Evolutionary conservation across 1,140 invertebrate genomes (phyloP), one percentile per base, ranked within the genome.

Genomic region (Drosophila carrolli): DNA sequence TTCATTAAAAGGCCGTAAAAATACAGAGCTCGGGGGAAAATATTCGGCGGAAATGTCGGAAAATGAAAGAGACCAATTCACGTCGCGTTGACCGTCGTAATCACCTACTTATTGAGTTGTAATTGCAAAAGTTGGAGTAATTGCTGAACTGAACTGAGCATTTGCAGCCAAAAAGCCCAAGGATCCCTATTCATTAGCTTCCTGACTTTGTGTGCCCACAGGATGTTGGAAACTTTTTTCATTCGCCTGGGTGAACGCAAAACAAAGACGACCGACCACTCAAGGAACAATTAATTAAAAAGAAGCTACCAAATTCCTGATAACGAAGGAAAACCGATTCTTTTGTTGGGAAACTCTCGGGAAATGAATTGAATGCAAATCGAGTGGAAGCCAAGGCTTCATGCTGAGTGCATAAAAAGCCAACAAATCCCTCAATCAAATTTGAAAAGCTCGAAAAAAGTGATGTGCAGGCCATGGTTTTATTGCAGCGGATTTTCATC

Each of bases 31-130:
- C 23, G 40, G 43, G 37, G 44, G 38, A 51, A 63, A 65, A 73
- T 73, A 73, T 79, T 79, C 54, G 51, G 16, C 13, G 46, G 43
- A 79, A 79, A 79, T 59, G 66, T 61, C 60, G 50, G 46, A 63
- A 88, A 59, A 59, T 53, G 10, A 51, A 13, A 35, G 9, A 38
- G 40, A 54, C 4, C 14, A 9, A 38, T 13, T 8, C 46, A 11
- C 41, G 1, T 27, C 14, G 23, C 35, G 7, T 32, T 29, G 32
- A 19, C 43, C 19, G 23, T 40, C 79, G 53, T 88, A 80, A 88
- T 77, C 61, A 86, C 67, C 61, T 89, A 67, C 79, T 88, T 86
- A 86, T 86, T 83, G 79, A 83, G 83, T 88, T 88, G 83, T 88
- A 88, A 86, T 86, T 82, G 83, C 75, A 77, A 82, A 86, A 88